Evolutionary conservation across 1,140 invertebrate genomes (phyloP), one percentile per base, ranked within the genome.

Genomic region (Papilio machaon): DNA sequence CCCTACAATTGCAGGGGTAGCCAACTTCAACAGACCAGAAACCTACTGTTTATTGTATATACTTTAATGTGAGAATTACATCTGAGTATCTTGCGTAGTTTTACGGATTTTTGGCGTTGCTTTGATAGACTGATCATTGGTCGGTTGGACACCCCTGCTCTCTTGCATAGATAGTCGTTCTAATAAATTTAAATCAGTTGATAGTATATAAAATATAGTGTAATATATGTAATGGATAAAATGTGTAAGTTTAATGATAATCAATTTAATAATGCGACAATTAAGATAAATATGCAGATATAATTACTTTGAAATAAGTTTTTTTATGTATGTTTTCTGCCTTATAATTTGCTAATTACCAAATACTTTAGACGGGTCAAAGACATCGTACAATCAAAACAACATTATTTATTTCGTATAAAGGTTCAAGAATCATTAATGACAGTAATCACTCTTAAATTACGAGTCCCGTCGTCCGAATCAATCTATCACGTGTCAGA

Each of bases 401-500:
- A 30, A 13, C 64, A 67, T 67, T 67, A 64, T 23, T 64, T 64
- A 23, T 60, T 79, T 79, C 58, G 38, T 58, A 79, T 43, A 78
- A 60, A 43, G 11, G 58, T 23, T 79, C 46, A 82, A 81, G 81
- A 85, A 86, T 82, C 83, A 83, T 84, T 86, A 83, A 86, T 82
- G 80, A 82, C 75, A 43, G 82, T 73, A 82, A 84, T 81, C 77
- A 79, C 58, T 79, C 38, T 79, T 67, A 79, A 67, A 80, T 80
- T 76, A 81, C 81, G 74, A 74, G 64, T 60, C 67, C 43, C 23
- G 49, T 82, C 81, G 84, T 87, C 82, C 58, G 74, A 73, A 84
- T 84, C 83, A 85, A 87, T 88, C 82, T 81, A 88, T 90, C 86
- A 89, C 84, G 82, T 80, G 85, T 84, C 83, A 83, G 79, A 30